phyloP scores from a whole-genome alignment of 2,797 vertebrate species.

The Karalla daura region DNA sequence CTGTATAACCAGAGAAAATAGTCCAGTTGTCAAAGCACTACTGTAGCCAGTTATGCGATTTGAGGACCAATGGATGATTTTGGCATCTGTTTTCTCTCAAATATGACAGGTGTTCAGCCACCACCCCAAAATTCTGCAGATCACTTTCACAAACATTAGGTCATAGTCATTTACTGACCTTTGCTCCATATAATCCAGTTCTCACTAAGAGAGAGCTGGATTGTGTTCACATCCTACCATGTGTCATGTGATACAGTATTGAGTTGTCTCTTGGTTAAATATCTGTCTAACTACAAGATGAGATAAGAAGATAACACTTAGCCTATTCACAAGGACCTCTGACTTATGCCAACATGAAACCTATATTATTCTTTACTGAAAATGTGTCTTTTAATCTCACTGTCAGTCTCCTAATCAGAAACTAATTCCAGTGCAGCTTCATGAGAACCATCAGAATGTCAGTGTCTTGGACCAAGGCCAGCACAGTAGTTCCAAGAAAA shows the following conservation, averaged over 20 bases:
- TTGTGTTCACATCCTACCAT: neutral
- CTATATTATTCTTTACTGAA: neutral
- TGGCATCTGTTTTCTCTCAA: constrained; percentile 25
- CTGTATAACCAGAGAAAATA: no score
- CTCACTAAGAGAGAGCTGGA: neutral
- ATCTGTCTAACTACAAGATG: constrained; percentile 14
- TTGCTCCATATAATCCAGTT: constrained; percentile 1
- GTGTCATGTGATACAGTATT: constrained; percentile 1
- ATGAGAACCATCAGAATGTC: no score
- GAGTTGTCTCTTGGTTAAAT: constrained; percentile 5
- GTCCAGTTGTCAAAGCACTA: no score
- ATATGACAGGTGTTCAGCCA: neutral
- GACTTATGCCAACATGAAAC: neutral
- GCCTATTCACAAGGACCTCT: constrained; percentile 12
- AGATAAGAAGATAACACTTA: constrained; percentile 8
- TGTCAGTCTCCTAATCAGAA: constrained; percentile 17
- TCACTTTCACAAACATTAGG: neutral
- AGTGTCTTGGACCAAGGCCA: no score
- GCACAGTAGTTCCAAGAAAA: no score
- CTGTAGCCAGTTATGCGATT: neutral
- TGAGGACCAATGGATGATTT: neutral
- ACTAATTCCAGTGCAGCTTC: constrained; percentile 7
- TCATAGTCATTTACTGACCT: neutral
- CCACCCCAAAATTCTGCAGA: neutral
- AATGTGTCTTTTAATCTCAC: neutral